Conservation (phyloP, 1,140 invertebrate genomes). For the Wiebesia pumilae region DNA sequence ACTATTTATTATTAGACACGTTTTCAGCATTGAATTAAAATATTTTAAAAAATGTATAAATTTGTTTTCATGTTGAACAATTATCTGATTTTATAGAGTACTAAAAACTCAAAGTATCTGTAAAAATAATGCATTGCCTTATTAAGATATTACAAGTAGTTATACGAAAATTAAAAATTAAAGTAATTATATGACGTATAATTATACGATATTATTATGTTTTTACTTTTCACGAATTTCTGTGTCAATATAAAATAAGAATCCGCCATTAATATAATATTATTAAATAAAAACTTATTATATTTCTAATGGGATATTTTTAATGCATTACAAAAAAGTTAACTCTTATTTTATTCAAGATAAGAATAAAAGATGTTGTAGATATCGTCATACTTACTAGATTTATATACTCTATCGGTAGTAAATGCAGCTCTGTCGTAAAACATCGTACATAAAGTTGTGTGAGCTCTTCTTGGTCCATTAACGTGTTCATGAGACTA, state of each 20-base stretch:
- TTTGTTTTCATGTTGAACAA: too few relatives aligned
- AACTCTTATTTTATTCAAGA: conserved; percentile 1
- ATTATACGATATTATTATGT: too few relatives aligned
- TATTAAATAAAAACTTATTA: neutral
- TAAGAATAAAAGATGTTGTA: neutral
- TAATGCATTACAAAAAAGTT: neutral
- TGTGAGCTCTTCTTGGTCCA: neutral
- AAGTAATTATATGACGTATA: too few relatives aligned
- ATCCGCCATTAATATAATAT: neutral
- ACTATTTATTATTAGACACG: too few relatives aligned
- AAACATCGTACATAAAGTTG: conserved; percentile 20
- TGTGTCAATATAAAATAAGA: neutral
- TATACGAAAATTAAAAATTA: too few relatives aligned
- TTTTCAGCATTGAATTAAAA: too few relatives aligned
- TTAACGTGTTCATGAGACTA: conserved; percentile 40
- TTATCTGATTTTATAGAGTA: too few relatives aligned
- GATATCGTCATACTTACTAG: neutral
- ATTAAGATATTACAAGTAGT: too few relatives aligned
- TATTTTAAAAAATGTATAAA: too few relatives aligned
- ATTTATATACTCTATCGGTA: conserved; percentile 33
- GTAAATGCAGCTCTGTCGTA: conserved; percentile 18
- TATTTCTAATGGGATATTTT: neutral
- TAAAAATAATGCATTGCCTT: too few relatives aligned
- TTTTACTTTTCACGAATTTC: neutral
- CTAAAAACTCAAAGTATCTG: too few relatives aligned